Evolutionary conservation across 1,140 invertebrate genomes (phyloP).

Genomic region (Propsilocerus akamusi): DNA sequence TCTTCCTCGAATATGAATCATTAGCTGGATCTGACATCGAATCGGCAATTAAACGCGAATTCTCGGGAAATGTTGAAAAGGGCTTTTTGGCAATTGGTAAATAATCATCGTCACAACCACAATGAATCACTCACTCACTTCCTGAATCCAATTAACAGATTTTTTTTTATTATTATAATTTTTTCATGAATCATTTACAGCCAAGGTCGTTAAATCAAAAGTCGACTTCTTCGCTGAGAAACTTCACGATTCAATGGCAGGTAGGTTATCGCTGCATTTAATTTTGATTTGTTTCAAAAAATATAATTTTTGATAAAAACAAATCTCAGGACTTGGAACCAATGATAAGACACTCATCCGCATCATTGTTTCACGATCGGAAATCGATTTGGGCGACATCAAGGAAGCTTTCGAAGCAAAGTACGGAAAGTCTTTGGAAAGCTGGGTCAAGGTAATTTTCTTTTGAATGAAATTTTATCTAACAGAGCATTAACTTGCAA

Average conservation of each 20-base stretch:
- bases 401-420: slow-evolving; percentile 73
- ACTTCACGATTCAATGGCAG: slow-evolving; percentile 76
- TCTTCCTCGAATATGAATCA: slow-evolving; percentile 62
- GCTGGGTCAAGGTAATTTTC: slow-evolving; percentile 54
- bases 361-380: slow-evolving; percentile 74
- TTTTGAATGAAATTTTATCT: slow-evolving; percentile 6
- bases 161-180: slow-evolving; percentile 10
- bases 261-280: too few species aligned
- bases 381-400: slow-evolving; percentile 82
- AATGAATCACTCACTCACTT: not conserved
- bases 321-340: slow-evolving; percentile 66
- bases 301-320: too few species aligned
- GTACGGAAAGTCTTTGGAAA: slow-evolving; percentile 67
- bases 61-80: slow-evolving; percentile 67
- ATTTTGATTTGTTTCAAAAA: too few species aligned
- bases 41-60: slow-evolving; percentile 71
- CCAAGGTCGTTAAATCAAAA: slow-evolving; percentile 77
- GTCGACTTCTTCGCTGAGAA: slow-evolving; percentile 86
- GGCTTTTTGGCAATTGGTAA: slow-evolving; percentile 72
- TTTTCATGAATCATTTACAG: slow-evolving; percentile 29
- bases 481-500: slow-evolving; percentile 1
- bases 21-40: slow-evolving; percentile 63
- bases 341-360: slow-evolving; percentile 79
- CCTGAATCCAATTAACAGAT: not conserved
- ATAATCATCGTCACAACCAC: not conserved